These are phyloP conservation scores for Noctua janthe DNA, from an alignment of 2,888 invertebrate species.

Conservation along the genomic window DNA sequence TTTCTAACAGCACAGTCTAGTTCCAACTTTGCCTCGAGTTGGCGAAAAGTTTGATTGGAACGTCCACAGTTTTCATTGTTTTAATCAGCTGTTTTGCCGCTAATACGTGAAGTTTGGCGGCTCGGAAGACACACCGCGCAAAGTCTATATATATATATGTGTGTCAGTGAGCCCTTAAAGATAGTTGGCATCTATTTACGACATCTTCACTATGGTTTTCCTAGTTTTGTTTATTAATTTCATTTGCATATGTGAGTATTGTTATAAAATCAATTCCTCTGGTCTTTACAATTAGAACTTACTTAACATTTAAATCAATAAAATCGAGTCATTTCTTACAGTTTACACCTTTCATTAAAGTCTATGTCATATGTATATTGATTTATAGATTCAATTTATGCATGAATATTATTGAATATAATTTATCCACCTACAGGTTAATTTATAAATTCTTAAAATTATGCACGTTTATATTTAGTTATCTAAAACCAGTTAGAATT, in stretches of 20 bases:
- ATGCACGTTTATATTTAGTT: neutral
- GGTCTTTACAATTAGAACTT: neutral
- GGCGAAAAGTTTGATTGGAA: constrained; percentile 27
- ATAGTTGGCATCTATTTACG: constrained; percentile 33
- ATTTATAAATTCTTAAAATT: neutral
- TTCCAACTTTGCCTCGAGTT: constrained; percentile 21
- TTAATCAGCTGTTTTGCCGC: constrained; percentile 63
- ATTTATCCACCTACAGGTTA: neutral
- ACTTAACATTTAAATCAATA: neutral
- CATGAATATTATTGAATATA: neutral
- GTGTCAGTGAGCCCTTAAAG: constrained; percentile 33
- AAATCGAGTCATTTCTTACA: neutral
- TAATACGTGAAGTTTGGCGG: constrained; percentile 61
- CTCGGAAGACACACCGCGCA: constrained; percentile 53
- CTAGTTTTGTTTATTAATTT: constrained; percentile 50
- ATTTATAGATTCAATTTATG: neutral
- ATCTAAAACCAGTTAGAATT: neutral
- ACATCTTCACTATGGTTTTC: constrained; percentile 56
- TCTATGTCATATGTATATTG: too few species aligned
- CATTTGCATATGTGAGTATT: constrained; percentile 63
- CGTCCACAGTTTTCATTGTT: constrained; percentile 69
- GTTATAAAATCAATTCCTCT: constrained; percentile 6
- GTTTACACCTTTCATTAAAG: neutral
- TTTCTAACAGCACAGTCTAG: constrained; percentile 34
- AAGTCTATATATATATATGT: constrained; percentile 59